These are phyloP conservation scores for Rachycentron canadum DNA, from an alignment of 2,797 vertebrate genomes.

Conservation along the genomic window DNA sequence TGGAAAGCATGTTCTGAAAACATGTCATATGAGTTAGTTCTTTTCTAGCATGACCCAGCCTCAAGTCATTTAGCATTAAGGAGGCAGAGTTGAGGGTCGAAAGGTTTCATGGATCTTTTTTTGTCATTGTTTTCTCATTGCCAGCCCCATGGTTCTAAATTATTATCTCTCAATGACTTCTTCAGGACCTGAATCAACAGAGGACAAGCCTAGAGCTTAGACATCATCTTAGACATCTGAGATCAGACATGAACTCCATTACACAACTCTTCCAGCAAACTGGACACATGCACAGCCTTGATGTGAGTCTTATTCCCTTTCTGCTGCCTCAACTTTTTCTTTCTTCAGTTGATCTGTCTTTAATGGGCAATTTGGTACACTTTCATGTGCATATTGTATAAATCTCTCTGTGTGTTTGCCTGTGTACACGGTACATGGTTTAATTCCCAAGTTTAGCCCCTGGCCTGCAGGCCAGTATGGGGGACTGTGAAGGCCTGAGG, in stretches of 20 bases:
- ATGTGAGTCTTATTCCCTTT: neutral
- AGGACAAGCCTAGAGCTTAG: neutral
- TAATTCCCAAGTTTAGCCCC: conserved; percentile 63
- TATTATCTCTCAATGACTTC: neutral
- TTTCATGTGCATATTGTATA: conserved; percentile 7
- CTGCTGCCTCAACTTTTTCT: neutral
- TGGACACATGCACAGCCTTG: neutral
- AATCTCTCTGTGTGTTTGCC: conserved; percentile 22
- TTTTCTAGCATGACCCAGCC: neutral
- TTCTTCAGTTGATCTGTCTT: neutral
- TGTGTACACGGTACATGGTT: conserved; percentile 45
- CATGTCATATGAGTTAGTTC: neutral
- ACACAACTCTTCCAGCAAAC: conserved; percentile 3
- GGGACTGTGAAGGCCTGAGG: conserved; percentile 50
- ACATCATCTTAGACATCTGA: conserved; percentile 6
- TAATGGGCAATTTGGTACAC: neutral
- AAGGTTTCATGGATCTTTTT: neutral
- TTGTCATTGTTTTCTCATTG: neutral
- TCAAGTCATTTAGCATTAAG: neutral
- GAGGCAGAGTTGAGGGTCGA: neutral
- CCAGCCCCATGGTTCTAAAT: neutral
- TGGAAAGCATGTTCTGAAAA: neutral
- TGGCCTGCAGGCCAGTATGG: conserved; percentile 46
- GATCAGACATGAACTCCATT: conserved; percentile 10
- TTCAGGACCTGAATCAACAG: conserved; percentile 8